A percentile compares a stretch with the other conserved stretches of the same genome.
Conservation (phyloP, 1,140 invertebrate genomes). For the Cyclina sinensis region DNA sequence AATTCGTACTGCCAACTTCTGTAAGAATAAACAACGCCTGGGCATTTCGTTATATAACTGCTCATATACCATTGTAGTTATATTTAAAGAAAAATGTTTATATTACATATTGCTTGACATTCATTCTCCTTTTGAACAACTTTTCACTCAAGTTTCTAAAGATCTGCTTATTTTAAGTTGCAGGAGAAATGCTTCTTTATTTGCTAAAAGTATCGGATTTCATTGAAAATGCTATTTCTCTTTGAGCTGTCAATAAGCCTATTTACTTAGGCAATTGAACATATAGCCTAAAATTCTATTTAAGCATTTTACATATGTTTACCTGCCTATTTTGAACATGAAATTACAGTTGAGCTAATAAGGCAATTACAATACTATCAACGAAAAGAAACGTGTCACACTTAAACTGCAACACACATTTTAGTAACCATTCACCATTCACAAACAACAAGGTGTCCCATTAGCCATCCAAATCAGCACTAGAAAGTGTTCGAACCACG, state of each 20-base stretch:
- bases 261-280: conserved; percentile 1
- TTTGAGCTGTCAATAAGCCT: background rate
- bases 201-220: background rate
- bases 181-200: background rate
- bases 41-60: too few relatives aligned
- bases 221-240: conserved; percentile 15
- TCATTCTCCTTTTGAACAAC: background rate
- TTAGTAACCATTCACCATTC: too few relatives aligned
- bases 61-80: too few relatives aligned
- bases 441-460: too few relatives aligned
- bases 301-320: background rate
- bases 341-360: conserved; percentile 18
- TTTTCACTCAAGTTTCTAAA: background rate
- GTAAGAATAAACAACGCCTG: too few relatives aligned
- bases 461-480: too few relatives aligned
- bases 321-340: background rate
- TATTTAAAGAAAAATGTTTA: background rate
- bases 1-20: too few relatives aligned
- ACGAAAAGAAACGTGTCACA: background rate
- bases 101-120: background rate
- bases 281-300: background rate
- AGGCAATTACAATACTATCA: background rate
- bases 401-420: too few relatives aligned
- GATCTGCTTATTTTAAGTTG: background rate
- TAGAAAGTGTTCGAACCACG: too few relatives aligned